These are phyloP conservation scores for Drosophila percnosoma DNA, from an alignment of 2,888 invertebrate species.

Conservation along the genomic window DNA sequence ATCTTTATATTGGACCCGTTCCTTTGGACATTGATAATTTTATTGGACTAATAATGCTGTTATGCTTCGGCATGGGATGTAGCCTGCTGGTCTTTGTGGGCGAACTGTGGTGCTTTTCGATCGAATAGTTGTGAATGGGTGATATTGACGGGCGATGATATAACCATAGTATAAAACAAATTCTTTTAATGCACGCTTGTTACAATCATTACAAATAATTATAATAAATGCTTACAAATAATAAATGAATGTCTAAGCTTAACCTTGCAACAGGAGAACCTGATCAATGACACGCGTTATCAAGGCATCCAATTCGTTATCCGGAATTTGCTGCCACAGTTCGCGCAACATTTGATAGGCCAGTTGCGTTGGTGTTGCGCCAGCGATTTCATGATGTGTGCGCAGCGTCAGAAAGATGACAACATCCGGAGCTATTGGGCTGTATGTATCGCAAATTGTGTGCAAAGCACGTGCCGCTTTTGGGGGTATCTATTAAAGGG, in stretches of 20 bases:
- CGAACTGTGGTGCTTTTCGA: constrained; percentile 54
- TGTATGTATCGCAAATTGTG: constrained; percentile 86
- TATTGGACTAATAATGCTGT: constrained; percentile 75
- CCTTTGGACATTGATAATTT: constrained; percentile 75
- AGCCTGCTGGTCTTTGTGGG: constrained; percentile 65
- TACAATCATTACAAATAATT: neutral
- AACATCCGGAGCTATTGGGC: constrained; percentile 84
- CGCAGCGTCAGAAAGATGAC: constrained; percentile 85
- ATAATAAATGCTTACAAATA: neutral
- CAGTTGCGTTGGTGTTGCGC: constrained; percentile 48
- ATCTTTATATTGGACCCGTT: constrained; percentile 69
- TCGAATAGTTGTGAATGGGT: neutral
- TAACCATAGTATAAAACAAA: neutral
- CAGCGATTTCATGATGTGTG: constrained; percentile 28
- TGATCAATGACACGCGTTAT: constrained; percentile 83
- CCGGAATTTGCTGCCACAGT: constrained; percentile 74
- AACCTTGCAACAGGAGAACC: constrained; percentile 69
- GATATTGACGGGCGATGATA: neutral
- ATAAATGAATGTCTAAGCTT: neutral
- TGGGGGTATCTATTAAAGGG: constrained; percentile 74
- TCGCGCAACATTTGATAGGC: constrained; percentile 68
- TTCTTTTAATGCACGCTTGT: neutral
- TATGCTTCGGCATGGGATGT: constrained; percentile 69
- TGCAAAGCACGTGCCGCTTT: constrained; percentile 86
- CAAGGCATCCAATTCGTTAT: constrained; percentile 76